Evolutionary conservation across 30 jellyfish, hydroid and myxozoan genomes (phyloP).

Genomic region (Aurelia aurita complex sp. Pacific): DNA sequence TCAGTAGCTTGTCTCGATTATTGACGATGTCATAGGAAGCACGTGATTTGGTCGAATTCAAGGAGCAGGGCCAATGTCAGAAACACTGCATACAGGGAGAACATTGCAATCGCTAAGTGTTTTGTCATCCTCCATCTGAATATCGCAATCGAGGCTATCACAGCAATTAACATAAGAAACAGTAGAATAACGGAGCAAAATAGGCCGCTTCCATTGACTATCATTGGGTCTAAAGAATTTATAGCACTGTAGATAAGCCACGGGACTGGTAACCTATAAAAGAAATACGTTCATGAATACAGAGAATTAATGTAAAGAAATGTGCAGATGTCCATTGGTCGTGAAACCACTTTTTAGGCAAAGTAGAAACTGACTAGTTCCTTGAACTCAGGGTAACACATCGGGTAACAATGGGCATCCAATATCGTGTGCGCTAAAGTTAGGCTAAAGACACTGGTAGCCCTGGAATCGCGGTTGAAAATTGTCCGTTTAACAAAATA

Average conservation of each 20-base stretch:
- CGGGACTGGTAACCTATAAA: slow-evolving; percentile 77
- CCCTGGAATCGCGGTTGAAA: too few relatives aligned
- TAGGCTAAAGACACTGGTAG: too few relatives aligned
- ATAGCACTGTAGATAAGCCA: slow-evolving; percentile 75
- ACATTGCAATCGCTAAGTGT: slow-evolving; percentile 76
- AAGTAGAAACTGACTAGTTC: too few relatives aligned
- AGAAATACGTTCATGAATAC: not conserved
- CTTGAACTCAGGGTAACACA: too few relatives aligned
- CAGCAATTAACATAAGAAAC: slow-evolving; percentile 81
- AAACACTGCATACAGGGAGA: slow-evolving; percentile 62
- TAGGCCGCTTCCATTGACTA: slow-evolving; percentile 67
- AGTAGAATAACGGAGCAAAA: slow-evolving; percentile 81
- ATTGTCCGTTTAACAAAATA: too few relatives aligned
- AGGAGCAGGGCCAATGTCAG: slow-evolving; percentile 72
- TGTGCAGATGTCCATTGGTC: too few relatives aligned
- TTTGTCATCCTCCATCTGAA: slow-evolving; percentile 88
- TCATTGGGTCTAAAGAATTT: slow-evolving; percentile 40
- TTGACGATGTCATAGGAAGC: slow-evolving; percentile 34
- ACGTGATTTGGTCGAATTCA: slow-evolving; percentile 40
- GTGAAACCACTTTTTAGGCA: too few relatives aligned
- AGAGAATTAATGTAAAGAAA: too few relatives aligned
- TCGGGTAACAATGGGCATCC: too few relatives aligned
- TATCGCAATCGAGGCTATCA: slow-evolving; percentile 65
- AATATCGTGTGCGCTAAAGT: too few relatives aligned
- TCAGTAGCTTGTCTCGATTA: too few relatives aligned